Conservation (phyloP, 2,113 vertebrate genomes). For the Rattus rattus region DNA sequence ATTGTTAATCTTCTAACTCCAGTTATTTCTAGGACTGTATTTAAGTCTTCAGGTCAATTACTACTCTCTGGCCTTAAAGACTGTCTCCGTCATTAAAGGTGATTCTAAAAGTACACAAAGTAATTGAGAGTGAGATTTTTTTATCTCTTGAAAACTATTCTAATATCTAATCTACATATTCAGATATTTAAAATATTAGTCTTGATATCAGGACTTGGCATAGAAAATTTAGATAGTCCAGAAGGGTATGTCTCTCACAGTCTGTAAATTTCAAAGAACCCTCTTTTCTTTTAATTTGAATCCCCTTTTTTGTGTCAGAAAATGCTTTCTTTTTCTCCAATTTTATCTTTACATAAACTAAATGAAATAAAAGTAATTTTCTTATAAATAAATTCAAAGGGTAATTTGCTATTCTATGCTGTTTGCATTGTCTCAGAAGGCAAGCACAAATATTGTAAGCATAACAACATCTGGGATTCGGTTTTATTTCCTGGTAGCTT, state of each 20-base stretch:
- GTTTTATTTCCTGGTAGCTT: constrained; percentile 82
- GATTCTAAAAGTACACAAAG: neutral
- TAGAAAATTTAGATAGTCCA: neutral
- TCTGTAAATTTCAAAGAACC: neutral
- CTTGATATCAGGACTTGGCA: neutral
- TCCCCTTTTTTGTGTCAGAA: neutral
- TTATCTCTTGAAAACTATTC: neutral
- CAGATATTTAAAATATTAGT: neutral
- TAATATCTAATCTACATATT: neutral
- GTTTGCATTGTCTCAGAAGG: constrained; percentile 62
- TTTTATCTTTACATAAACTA: constrained; percentile 49
- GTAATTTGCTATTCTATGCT: constrained; percentile 60
- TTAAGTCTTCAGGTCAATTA: neutral
- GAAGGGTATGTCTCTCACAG: neutral
- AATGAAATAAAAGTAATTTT: constrained; percentile 42
- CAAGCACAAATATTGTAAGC: constrained; percentile 67
- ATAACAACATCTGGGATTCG: constrained; percentile 66
- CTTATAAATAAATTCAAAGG: constrained; percentile 65
- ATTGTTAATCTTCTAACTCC: neutral
- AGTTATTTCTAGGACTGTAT: neutral
- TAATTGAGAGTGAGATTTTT: neutral
- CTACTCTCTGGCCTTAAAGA: neutral
- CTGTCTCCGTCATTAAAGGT: neutral
- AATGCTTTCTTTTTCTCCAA: neutral
- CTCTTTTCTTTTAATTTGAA: neutral